Percentiles rank a stretch among this genome's conserved stretches.
Conservation (phyloP, 1,140 invertebrate genomes). For the Linepithema humile region DNA sequence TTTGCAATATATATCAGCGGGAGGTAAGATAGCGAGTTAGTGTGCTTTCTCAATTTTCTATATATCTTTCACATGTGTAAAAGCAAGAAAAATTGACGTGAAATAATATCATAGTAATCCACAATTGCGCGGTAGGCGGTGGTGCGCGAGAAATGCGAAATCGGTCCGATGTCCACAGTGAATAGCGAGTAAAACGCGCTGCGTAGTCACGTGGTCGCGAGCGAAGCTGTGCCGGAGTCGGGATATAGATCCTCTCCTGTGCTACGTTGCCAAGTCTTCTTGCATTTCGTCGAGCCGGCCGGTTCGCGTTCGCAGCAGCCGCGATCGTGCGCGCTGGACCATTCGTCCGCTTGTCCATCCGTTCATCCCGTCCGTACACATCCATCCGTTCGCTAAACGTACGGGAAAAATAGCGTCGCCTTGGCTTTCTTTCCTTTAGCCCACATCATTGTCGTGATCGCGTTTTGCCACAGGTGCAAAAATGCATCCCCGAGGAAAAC, state of each 20-base stretch:
- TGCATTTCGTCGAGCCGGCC: slow-evolving; percentile 55
- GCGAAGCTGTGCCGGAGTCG: slow-evolving; percentile 44
- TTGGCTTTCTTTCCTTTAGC: slow-evolving; percentile 77
- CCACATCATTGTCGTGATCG: slow-evolving; percentile 46
- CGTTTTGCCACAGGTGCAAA: slow-evolving; percentile 60
- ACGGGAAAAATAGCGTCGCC: slow-evolving; percentile 80
- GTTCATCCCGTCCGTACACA: slow-evolving; percentile 3
- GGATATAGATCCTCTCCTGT: slow-evolving; percentile 75
- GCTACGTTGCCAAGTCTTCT: slow-evolving; percentile 71
- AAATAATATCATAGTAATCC: too few relatives aligned
- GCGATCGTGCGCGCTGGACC: slow-evolving; percentile 4
- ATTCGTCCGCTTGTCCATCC: slow-evolving; percentile 28
- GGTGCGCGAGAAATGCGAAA: slow-evolving; percentile 61
- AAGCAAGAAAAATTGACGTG: too few relatives aligned
- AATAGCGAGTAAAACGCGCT: slow-evolving; percentile 55
- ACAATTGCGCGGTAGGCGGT: not conserved
- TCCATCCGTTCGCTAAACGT: slow-evolving; percentile 29
- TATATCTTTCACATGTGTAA: too few relatives aligned
- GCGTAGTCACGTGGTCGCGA: slow-evolving; percentile 74
- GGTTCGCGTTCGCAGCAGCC: too few relatives aligned
- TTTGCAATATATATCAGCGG: too few relatives aligned
- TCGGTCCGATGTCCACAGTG: slow-evolving; percentile 71
- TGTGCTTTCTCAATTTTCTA: too few relatives aligned
- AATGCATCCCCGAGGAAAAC: slow-evolving; percentile 46
- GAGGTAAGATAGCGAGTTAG: too few relatives aligned